Base-by-base conservation (phyloP, 2,797 vertebrate genomes). In the Zalophus californianus region DNA sequence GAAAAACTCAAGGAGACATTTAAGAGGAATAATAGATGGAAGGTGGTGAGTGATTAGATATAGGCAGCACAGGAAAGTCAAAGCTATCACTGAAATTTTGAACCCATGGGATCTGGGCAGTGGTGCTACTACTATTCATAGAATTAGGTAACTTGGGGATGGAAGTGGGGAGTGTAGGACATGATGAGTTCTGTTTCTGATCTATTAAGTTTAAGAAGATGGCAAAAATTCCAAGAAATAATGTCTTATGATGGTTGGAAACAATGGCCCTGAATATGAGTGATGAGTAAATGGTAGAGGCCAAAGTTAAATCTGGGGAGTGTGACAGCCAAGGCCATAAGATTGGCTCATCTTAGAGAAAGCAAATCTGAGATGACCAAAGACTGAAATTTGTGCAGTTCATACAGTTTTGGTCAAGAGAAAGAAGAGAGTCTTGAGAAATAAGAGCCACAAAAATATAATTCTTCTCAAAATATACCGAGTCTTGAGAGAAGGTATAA, bases 161-260 rank as follows among this genome's bases (percentile, higher is more conserved):
- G 32, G 20, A 94, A 44, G 6, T 94, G 15, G n/a, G 27, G 29
- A 72, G 23, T 73, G 18, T 68, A 54, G 7, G 27, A 48, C n/a
- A 77, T 85, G 10, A 80, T 85, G 80, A 66, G 35, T 25, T 58
- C 38, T 91, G 52, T 2, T 86, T 73, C 90, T 87, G 27, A 80
- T 12, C 58, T 91, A 14, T 23, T 95, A 48, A 72, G 38, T 95
- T 93, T 78, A 48, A 93, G 32, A 15, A 56, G 38, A 95, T 58
- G n/a, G 20, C 5, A 91, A 95, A 38, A 97, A 89, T 86, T 85
- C 41, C 52, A 95, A 88, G 50, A 73, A 89, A 38, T 73, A 92
- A 60, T 89, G 21, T 60, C 50, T 85, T 41, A 48, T 60, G 15
- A 35, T 75, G n/a, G 21, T 41, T 83, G 70, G 25, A 86, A 91